Base-by-base conservation (phyloP, 2,113 vertebrate species). In the Plectropomus leopardus region DNA sequence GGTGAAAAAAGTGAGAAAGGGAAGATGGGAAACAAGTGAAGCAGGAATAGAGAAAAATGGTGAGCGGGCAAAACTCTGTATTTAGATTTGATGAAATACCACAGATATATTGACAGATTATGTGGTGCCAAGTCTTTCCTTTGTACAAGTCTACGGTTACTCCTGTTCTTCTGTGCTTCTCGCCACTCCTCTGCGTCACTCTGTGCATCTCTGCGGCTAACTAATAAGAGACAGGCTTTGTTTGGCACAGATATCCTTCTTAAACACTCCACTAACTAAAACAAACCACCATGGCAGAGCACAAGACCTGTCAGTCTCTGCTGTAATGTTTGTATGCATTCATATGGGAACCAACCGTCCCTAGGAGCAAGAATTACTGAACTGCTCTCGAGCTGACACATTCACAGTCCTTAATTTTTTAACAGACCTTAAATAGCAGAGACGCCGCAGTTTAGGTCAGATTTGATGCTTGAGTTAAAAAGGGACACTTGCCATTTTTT, bases 201-300 rank as follows among this genome's bases (percentile, higher is more conserved):
- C 69, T 51, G 42, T 57, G 61, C 64, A 61, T 60, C 61, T 57
- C 11, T 72, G 61, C 13, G 34, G 55, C 28, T 71, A 59, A 51
- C 65, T 78, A 59, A 84, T 70, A 51, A 57, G 21, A 83, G 45
- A 59, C 76, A 17, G 51, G 32, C 58, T 80, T 64, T 73, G 57
- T 83, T 65, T 44, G 50, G 72, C 61, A 65, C 34, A 4, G 6
- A 30, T 70, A 23, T 34, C 44, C 67, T 58, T 61, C 77, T 79
- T 30, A 57, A 72, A 55, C 40, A 42, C 42, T 58, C 36, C 26
- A 30, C 14, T 40, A 68, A 53, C 50, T 44, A 63, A 44, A 71
- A 47, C 44, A 76, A 72, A 69, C 40, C 40, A 53, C 9, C 28
- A 61, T 19, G 24, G 30, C 44, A 67, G 48, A 50, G 11, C 63